A percentile compares a stretch with the other conserved stretches of the same genome.
These are phyloP conservation scores for Drosophila murphyi DNA, from an alignment of 1,140 invertebrate genomes.

Conservation along the genomic window DNA sequence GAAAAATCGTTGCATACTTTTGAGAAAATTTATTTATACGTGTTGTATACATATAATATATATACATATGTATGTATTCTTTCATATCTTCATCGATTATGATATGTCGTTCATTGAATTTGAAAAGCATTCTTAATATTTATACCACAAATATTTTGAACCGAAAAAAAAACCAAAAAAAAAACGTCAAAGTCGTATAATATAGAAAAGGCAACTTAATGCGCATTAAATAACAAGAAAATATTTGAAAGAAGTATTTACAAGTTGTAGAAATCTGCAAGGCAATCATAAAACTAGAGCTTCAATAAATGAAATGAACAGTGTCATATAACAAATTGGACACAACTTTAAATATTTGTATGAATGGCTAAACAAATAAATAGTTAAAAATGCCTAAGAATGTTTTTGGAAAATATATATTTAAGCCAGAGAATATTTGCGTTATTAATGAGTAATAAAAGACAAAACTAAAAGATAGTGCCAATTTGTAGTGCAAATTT, in stretches of 20 bases:
- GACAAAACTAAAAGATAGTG: constrained; percentile 67
- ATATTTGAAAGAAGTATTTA: constrained; percentile 47
- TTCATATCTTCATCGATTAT: neutral
- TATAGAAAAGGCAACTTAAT: constrained; percentile 48
- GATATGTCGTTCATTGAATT: neutral
- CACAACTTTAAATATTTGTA: constrained; percentile 39
- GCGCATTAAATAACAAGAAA: constrained; percentile 31
- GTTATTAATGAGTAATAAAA: constrained; percentile 61
- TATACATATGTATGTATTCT: neutral
- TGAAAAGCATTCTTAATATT: neutral
- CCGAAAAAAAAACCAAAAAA: neutral
- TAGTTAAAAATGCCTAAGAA: constrained; percentile 57
- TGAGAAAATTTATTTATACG: constrained; percentile 7
- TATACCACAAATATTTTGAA: constrained; percentile 6
- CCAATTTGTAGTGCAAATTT: constrained; percentile 82
- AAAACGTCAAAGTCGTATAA: constrained; percentile 30
- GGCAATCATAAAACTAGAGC: constrained; percentile 84
- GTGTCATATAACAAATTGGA: constrained; percentile 52
- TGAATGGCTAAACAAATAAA: constrained; percentile 26
- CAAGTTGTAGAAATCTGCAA: constrained; percentile 76
- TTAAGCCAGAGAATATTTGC: constrained; percentile 62
- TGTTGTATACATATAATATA: constrained; percentile 6
- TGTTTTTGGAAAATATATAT: constrained; percentile 81
- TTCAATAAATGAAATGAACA: constrained; percentile 72
- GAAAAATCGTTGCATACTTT: constrained; percentile 41